These are phyloP conservation scores for Lagocephalus sceleratus DNA, from an alignment of 2,797 vertebrate species.

Conservation along the genomic window DNA sequence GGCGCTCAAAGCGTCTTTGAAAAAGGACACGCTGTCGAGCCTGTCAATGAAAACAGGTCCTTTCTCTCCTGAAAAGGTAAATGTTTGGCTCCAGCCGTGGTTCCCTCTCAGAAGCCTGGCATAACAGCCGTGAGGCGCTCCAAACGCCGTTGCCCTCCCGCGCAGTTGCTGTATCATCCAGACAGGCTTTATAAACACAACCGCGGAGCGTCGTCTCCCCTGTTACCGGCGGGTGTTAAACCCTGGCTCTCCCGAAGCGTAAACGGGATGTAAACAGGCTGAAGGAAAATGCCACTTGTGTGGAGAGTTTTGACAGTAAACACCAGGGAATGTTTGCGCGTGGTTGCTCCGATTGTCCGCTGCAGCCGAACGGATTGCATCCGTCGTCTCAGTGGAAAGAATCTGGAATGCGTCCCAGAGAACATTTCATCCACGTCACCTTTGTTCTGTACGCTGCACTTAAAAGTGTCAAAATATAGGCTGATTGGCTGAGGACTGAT, in stretches of 20 bases:
- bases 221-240: slow-evolving; percentile 33
- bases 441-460: slow-evolving; percentile 20
- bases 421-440: slow-evolving; percentile 28
- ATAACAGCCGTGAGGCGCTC: slow-evolving; percentile 10
- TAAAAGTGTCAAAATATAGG: slow-evolving; percentile 15
- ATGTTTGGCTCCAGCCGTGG: slow-evolving; percentile 16
- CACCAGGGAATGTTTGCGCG: slow-evolving; percentile 37
- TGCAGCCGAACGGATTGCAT: slow-evolving; percentile 20
- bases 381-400: slow-evolving; percentile 18
- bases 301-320: slow-evolving; percentile 49
- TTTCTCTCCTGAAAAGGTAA: slow-evolving; percentile 18
- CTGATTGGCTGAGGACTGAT: slow-evolving; percentile 9
- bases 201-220: slow-evolving; percentile 24
- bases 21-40: neutral
- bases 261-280: slow-evolving; percentile 38
- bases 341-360: slow-evolving; percentile 31
- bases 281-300: slow-evolving; percentile 42
- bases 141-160: slow-evolving; percentile 12
- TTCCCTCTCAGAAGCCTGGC: neutral
- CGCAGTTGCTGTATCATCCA: slow-evolving; percentile 20
- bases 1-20: neutral
- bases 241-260: slow-evolving; percentile 36
- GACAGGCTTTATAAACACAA: slow-evolving; percentile 41
- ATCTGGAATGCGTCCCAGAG: slow-evolving; percentile 27
- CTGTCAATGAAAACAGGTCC: neutral